These are phyloP conservation scores for Empis stercorea DNA, from an alignment of 2,888 invertebrate genomes.

Conservation along the genomic window DNA sequence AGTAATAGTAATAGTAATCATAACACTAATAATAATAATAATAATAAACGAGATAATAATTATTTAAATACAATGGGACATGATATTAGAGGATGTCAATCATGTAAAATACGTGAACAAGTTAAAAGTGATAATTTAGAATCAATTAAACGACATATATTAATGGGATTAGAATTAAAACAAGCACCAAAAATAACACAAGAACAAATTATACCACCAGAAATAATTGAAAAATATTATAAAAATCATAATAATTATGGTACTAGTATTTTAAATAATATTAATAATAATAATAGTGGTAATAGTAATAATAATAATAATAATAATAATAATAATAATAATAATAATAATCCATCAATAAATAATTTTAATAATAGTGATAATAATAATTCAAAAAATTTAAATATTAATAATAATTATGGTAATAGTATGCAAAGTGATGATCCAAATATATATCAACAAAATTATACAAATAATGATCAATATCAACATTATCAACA, in stretches of 20 bases:
- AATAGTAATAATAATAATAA: not conserved
- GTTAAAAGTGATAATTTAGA: conserved; percentile 47
- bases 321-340: not conserved
- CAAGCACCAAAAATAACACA: conserved; percentile 51
- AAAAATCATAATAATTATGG: conserved; percentile 21
- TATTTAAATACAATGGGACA: conserved; percentile 19
- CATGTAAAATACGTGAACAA: conserved; percentile 44
- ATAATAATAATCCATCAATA: not conserved
- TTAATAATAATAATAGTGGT: conserved; percentile 1
- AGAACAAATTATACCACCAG: conserved; percentile 42
- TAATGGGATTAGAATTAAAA: conserved; percentile 48
- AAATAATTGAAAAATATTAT: conserved; percentile 39
- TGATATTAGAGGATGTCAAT: conserved; percentile 32
- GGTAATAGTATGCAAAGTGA: conserved; percentile 13
- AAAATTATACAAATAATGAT: conserved; percentile 3
- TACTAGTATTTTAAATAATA: not conserved
- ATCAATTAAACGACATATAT: conserved; percentile 50
- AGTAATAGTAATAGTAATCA: not conserved
- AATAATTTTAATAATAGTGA: not conserved
- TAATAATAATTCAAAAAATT: not conserved
- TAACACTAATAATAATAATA: not conserved
- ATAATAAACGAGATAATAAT: conserved; percentile 17
- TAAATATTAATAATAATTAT: not conserved
- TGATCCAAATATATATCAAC: conserved; percentile 14
- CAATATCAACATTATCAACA: not conserved